Evolutionary conservation across 2,888 invertebrate genomes (phyloP).

Genomic region (Mayetiola destructor): DNA sequence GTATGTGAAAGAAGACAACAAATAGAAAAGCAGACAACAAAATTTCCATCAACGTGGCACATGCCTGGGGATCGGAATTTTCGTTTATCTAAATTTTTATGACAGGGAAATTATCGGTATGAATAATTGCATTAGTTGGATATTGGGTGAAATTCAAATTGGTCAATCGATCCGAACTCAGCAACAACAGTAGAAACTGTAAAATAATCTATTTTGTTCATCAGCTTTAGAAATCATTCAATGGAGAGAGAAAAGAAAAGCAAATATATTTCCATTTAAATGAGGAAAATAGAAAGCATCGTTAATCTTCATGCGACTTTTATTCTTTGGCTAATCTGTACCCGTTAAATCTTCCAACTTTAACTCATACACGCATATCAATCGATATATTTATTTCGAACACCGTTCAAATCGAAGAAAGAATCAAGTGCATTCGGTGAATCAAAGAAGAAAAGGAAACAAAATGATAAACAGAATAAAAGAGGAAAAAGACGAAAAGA

Average conservation of each 20-base stretch:
- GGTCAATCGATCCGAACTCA: not conserved
- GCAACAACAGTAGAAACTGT: not conserved
- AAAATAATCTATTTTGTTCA: slow-evolving; percentile 8
- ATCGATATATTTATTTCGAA: no score
- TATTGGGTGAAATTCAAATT: slow-evolving; percentile 5
- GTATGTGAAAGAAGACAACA: no score
- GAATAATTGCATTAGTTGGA: slow-evolving; percentile 9
- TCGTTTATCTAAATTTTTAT: not conserved
- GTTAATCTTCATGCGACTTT: slow-evolving; percentile 8
- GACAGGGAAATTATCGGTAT: not conserved
- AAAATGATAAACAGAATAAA: no score
- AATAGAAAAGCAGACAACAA: not conserved
- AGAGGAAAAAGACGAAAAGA: no score
- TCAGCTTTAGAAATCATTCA: not conserved
- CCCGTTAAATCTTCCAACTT: slow-evolving; percentile 4
- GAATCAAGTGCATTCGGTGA: no score
- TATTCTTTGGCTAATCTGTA: slow-evolving; percentile 10
- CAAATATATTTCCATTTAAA: no score
- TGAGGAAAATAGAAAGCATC: not conserved
- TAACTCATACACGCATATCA: not conserved
- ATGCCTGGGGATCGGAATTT: not conserved
- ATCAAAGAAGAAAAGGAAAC: no score
- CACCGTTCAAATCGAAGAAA: no score
- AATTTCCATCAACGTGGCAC: not conserved
- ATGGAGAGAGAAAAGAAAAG: not conserved